Percentiles rank a stretch among this genome's conserved stretches.
Conservation (phyloP, 2,797 vertebrate genomes). For the Onychomys torridus region DNA sequence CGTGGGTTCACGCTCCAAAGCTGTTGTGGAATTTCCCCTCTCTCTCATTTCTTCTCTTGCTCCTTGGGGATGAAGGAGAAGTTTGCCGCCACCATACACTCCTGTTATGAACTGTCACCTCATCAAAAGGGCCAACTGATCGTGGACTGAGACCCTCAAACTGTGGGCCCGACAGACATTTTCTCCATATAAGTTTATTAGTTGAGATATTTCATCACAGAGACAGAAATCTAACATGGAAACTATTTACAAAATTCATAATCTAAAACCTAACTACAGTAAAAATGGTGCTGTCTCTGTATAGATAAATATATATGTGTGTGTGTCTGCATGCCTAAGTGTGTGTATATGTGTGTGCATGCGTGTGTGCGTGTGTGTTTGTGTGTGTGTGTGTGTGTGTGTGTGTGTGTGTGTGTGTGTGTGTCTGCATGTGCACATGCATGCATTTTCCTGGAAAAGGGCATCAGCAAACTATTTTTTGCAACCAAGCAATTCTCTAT, state of each 20-base stretch:
- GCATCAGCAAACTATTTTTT: conserved; percentile 36
- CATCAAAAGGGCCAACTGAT: not conserved
- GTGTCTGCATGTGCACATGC: no score
- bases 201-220: not conserved
- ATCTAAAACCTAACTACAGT: not conserved
- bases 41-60: not conserved
- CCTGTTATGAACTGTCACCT: not conserved
- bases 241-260: conserved; percentile 11
- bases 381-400: not conserved
- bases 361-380: not conserved
- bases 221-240: not conserved
- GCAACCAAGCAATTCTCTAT: not conserved
- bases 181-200: not conserved
- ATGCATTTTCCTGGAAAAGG: not conserved
- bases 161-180: not conserved
- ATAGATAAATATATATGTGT: not conserved
- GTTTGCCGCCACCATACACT: not conserved
- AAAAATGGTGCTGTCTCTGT: not conserved
- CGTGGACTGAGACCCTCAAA: not conserved
- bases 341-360: not conserved
- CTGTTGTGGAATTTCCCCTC: not conserved
- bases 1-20: not conserved
- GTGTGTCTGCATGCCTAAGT: not conserved
- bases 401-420: not conserved
- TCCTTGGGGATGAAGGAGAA: not conserved